Conservation (phyloP, 2,797 vertebrate species). For the Sebastiscus albofasciatus region DNA sequence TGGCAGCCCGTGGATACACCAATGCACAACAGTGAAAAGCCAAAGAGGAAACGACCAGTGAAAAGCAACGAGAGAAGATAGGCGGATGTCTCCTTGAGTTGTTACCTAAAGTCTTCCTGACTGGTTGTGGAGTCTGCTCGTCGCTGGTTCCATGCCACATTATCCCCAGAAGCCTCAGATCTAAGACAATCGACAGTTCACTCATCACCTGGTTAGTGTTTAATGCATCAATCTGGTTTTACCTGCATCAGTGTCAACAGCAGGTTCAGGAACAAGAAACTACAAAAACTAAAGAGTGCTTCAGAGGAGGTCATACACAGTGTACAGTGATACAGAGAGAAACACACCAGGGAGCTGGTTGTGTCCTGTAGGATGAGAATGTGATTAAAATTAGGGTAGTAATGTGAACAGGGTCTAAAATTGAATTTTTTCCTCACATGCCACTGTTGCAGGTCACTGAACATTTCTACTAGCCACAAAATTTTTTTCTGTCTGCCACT, state of each 20-base stretch:
- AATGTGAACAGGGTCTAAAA: background rate
- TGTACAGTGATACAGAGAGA: background rate
- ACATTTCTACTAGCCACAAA: too few species aligned
- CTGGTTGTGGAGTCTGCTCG: constrained; percentile 85
- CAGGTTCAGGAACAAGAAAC: constrained; percentile 1
- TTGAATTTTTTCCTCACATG: rapidly evolving
- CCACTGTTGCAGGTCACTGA: too few species aligned
- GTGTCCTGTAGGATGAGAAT: background rate
- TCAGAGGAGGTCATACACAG: background rate
- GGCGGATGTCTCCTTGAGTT: constrained; percentile 45
- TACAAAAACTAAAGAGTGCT: background rate
- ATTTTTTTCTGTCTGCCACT: too few species aligned
- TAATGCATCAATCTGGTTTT: background rate
- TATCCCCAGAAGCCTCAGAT: constrained; percentile 83
- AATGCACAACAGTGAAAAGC: constrained; percentile 65
- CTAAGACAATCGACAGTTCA: constrained; percentile 80
- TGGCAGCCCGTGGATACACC: constrained; percentile 54
- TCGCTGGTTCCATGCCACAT: constrained; percentile 81
- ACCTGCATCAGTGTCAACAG: background rate
- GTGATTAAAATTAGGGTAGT: background rate
- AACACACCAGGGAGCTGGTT: background rate
- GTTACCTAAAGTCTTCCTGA: constrained; percentile 89
- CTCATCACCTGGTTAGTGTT: constrained; percentile 59
- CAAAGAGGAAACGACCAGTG: constrained; percentile 62
- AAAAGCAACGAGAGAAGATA: constrained; percentile 40